phyloP scores from a whole-genome alignment of 2,113 vertebrate genomes.

The Trochalopteron elliotii region DNA sequence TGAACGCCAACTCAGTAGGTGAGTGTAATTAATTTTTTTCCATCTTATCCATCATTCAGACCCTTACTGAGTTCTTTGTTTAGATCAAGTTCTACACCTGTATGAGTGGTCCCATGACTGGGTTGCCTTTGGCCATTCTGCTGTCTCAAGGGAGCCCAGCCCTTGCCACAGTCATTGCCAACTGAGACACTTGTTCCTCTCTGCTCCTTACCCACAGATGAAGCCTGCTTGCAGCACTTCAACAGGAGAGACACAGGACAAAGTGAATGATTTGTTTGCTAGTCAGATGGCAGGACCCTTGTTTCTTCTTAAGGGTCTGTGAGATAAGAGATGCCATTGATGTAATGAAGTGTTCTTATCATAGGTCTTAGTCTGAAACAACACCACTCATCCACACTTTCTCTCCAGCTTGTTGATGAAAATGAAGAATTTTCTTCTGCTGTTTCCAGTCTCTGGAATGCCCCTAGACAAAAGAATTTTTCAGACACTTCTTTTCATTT shows the following conservation, averaged over 20 bases:
- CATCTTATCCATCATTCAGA: neutral
- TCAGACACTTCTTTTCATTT: slow-evolving; percentile 46
- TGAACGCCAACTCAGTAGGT: neutral
- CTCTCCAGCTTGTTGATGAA: slow-evolving; percentile 6
- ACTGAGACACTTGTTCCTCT: neutral
- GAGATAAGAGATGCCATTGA: neutral
- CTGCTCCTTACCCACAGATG: neutral
- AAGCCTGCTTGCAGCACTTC: neutral
- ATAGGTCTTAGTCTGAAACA: neutral
- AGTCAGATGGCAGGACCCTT: neutral
- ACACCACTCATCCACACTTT: neutral
- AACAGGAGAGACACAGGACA: neutral
- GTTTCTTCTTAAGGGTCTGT: neutral
- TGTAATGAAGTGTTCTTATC: neutral
- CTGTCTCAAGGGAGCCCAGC: neutral
- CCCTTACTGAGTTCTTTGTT: neutral
- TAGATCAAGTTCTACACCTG: neutral
- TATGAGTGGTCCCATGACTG: neutral
- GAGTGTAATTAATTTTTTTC: neutral
- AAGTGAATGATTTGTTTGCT: neutral
- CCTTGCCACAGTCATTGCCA: neutral
- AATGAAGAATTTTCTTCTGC: neutral
- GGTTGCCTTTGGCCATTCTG: neutral
- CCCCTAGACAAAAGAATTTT: slow-evolving; percentile 39
- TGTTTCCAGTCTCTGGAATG: slow-evolving; percentile 13